Conservation (phyloP, 2,888 invertebrate genomes). For the Nomada goodeniana region DNA sequence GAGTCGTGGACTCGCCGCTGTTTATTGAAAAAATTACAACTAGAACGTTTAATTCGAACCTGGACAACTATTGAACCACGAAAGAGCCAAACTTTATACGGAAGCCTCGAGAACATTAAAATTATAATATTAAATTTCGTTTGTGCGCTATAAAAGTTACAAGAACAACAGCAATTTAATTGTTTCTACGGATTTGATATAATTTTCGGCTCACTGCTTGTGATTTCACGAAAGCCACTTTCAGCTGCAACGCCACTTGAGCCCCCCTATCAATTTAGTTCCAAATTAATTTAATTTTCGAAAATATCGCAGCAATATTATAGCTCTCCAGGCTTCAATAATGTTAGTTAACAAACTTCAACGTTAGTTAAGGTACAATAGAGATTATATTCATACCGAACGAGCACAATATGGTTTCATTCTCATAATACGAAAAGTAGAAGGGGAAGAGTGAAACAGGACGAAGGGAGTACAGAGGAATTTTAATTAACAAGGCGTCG, state of each 20-base stretch:
- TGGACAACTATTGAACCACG: background rate
- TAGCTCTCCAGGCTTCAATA: slow-evolving; percentile 11
- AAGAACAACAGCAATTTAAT: background rate
- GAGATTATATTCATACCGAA: slow-evolving; percentile 9
- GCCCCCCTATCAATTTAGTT: background rate
- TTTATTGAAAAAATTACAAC: background rate
- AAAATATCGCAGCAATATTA: background rate
- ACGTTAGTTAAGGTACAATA: slow-evolving; percentile 16
- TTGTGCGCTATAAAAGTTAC: too few relatives aligned
- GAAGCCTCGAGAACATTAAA: slow-evolving; percentile 25
- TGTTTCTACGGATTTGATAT: background rate
- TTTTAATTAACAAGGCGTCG: slow-evolving; percentile 24
- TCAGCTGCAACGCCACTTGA: too few relatives aligned
- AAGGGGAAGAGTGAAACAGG: background rate
- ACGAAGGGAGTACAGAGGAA: background rate
- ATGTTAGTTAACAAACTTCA: slow-evolving; percentile 8
- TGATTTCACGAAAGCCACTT: too few relatives aligned
- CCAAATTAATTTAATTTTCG: background rate
- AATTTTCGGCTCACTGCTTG: too few relatives aligned
- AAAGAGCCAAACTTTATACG: background rate
- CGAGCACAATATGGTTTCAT: background rate
- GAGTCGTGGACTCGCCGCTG: slow-evolving; percentile 16
- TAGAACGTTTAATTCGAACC: background rate
- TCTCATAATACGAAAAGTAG: background rate
- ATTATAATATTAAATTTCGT: too few relatives aligned